A percentile compares a stretch with the other conserved stretches of the same genome.
phyloP scores from a whole-genome alignment of 2,797 vertebrate genomes.

The Margarornis squamiger region DNA sequence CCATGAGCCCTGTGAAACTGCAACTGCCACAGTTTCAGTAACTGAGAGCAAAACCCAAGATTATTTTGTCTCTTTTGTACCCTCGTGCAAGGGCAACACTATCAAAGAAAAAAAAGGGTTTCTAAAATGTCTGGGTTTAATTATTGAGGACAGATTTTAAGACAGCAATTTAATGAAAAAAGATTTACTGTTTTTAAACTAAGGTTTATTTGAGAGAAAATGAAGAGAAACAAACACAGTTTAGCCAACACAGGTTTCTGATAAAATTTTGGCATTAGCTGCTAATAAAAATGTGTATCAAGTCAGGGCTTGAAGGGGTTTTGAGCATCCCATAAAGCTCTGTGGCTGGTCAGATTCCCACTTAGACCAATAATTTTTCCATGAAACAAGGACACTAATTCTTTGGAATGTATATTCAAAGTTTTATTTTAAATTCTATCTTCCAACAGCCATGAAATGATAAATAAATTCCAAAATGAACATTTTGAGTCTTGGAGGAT shows the following conservation, averaged over 20 bases:
- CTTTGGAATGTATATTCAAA: conserved; percentile 7
- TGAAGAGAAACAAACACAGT: background rate
- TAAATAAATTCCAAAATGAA: background rate
- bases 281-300: background rate
- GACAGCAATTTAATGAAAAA: background rate
- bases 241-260: conserved; percentile 9
- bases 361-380: background rate
- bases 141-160: background rate
- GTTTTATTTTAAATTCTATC: conserved; percentile 17
- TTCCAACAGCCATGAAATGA: background rate
- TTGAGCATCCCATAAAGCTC: background rate
- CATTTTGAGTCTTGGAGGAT: background rate
- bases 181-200: background rate
- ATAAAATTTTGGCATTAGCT: background rate
- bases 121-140: background rate
- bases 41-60: background rate
- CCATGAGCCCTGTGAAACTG: background rate
- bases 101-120: background rate
- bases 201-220: conserved; percentile 40
- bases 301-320: background rate
- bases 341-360: background rate
- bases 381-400: background rate
- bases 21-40: background rate
- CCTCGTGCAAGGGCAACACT: background rate
- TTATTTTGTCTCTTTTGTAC: background rate